phyloP scores from a whole-genome alignment of 1,140 invertebrate genomes.

The Drosophila lowei region DNA sequence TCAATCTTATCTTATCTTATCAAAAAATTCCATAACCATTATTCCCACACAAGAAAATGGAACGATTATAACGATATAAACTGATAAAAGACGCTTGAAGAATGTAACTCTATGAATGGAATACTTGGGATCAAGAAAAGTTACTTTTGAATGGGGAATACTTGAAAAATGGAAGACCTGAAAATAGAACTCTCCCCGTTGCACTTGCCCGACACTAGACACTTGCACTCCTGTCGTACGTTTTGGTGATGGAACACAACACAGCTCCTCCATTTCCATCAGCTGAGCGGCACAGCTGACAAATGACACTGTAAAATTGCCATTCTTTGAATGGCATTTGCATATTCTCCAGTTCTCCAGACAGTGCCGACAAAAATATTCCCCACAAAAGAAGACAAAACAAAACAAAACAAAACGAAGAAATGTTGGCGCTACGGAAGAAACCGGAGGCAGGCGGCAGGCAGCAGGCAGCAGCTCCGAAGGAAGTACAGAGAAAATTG shows the following conservation, averaged over 20 bases:
- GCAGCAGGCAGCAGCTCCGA: neutral
- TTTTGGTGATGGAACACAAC: too few relatives aligned
- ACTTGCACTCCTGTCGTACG: too few relatives aligned
- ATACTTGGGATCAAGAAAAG: too few relatives aligned
- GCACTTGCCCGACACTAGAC: too few relatives aligned
- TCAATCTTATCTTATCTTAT: neutral
- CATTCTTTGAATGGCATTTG: slow-evolving; percentile 54
- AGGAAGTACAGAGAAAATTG: slow-evolving; percentile 56
- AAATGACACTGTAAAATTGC: slow-evolving; percentile 41
- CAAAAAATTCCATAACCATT: neutral
- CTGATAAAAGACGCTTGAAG: too few relatives aligned
- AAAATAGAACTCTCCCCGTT: too few relatives aligned
- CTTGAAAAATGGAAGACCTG: too few relatives aligned
- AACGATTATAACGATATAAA: neutral
- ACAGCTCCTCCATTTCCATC: neutral
- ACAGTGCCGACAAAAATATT: slow-evolving; percentile 5
- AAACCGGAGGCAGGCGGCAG: slow-evolving; percentile 40
- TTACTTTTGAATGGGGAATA: too few relatives aligned
- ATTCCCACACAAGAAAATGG: slow-evolving; percentile 2
- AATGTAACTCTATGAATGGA: too few relatives aligned
- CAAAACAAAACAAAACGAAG: slow-evolving; percentile 2
- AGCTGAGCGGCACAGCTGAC: slow-evolving; percentile 17
- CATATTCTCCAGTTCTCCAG: slow-evolving; percentile 39
- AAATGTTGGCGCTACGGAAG: slow-evolving; percentile 55
- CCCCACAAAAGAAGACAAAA: slow-evolving; percentile 7